Conservation (phyloP, 2,888 invertebrate genomes). For the Archaeoteleia sp. region DNA sequence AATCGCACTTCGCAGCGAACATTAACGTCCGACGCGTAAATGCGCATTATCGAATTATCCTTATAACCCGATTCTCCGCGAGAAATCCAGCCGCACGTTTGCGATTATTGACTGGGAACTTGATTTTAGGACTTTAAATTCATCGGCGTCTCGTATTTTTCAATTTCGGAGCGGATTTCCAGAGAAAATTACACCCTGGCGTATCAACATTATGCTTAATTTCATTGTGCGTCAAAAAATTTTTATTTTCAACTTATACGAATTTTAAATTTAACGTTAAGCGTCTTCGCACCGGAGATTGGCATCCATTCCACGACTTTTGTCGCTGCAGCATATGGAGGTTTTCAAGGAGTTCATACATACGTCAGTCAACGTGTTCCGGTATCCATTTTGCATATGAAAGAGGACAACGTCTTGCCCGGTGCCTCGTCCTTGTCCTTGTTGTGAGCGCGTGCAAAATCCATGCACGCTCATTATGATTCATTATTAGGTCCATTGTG, state of each 20-base stretch:
- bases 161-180: slow-evolving; percentile 25
- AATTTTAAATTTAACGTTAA: slow-evolving; percentile 15
- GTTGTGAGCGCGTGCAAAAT: slow-evolving; percentile 50
- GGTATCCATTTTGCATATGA: slow-evolving; percentile 63
- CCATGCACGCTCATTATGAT: slow-evolving; percentile 64
- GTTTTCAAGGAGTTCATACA: slow-evolving; percentile 12
- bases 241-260: background rate
- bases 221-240: background rate
- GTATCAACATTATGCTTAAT: background rate
- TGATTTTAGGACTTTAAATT: background rate
- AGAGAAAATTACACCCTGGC: background rate
- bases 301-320: slow-evolving; percentile 13
- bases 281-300: slow-evolving; percentile 15
- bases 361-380: slow-evolving; percentile 41
- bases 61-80: slow-evolving; percentile 42
- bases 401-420: slow-evolving; percentile 57
- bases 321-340: slow-evolving; percentile 13
- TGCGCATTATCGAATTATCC: slow-evolving; percentile 63
- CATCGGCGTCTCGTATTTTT: slow-evolving; percentile 17
- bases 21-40: slow-evolving; percentile 46
- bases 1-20: slow-evolving; percentile 59
- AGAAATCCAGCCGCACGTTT: slow-evolving; percentile 21
- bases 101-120: slow-evolving; percentile 15
- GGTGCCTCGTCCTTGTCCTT: slow-evolving; percentile 29
- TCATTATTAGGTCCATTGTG: slow-evolving; percentile 69